Percentiles rank a stretch among this genome's conserved stretches.
Evolutionary conservation across 2,113 vertebrate genomes (phyloP).

Genomic region (Herpetotheres cachinnans): DNA sequence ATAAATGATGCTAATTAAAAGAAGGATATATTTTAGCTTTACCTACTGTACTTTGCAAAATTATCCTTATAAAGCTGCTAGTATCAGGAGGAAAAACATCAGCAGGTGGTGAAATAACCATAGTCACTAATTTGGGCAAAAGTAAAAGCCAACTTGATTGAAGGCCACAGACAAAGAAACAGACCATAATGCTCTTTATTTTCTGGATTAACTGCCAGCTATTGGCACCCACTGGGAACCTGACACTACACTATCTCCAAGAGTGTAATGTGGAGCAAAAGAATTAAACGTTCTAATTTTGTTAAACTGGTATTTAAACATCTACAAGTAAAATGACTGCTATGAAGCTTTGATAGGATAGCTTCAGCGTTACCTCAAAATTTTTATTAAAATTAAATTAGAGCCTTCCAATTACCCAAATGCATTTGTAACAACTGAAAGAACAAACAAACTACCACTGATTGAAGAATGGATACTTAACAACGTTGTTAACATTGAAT

Average conservation of each 20-base stretch:
- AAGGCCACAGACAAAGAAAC: background rate
- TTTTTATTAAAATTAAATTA: background rate
- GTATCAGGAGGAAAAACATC: background rate
- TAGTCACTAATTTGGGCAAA: background rate
- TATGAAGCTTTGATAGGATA: background rate
- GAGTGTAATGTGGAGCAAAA: background rate
- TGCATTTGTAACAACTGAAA: background rate
- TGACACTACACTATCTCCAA: background rate
- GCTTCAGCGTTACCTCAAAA: background rate
- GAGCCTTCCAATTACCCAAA: background rate
- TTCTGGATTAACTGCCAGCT: background rate
- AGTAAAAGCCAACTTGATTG: background rate
- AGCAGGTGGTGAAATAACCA: background rate
- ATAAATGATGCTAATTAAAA: background rate
- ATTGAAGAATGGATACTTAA: background rate
- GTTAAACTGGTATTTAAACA: background rate
- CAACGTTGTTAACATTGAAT: background rate
- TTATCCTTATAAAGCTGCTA: background rate
- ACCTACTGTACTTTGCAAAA: background rate
- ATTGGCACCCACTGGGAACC: background rate
- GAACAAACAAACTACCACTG: background rate
- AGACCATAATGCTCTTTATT: background rate
- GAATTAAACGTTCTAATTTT: background rate
- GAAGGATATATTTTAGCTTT: background rate
- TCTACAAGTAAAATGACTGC: background rate